Base-by-base conservation (phyloP, 2,797 vertebrate genomes). In the Acropternis orthonyx region DNA sequence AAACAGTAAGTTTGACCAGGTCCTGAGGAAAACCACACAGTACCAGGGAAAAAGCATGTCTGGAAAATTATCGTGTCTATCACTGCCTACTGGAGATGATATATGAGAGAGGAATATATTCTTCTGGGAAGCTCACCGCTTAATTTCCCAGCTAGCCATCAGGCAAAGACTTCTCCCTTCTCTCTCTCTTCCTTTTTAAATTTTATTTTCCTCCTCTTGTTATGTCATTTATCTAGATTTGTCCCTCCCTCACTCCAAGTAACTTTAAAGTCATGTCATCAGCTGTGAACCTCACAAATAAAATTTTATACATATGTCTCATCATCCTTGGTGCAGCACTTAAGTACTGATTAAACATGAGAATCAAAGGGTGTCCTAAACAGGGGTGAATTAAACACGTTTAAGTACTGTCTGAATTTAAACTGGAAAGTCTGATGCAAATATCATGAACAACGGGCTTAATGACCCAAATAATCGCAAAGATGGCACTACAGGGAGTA, bases 1-100 rank as follows among this genome's bases (percentile, higher is more conserved):
- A 24, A 28, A 0, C 4, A 28, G 4, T 0, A 5, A 43, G 4
- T n/a, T 68, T 59, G 28, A 3, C 26, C 34, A 56, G 26, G 7
- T 72, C 20, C 32, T 46, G 12, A 75, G 28, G 26, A 68, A 82
- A 91, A 59, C 2, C 3, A 26, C 24, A 61, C 2, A 27, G 19
- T n/a, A 43, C 3, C 9, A 59, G 17, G 7, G 16, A 16, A 68
- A 91, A 85, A 32, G 1, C 17, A 51, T 9, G 1, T 21, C 20
- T 44, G 41, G 52, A 93, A 87, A 48, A 46, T 49, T 16, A 18
- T 46, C 15, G 7, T 55, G 36, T 26, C 59, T 56, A 56, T 39
- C 19, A 28, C 5, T 27, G 36, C 22, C n/a, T n/a, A 23, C 16
- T 75, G 26, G 23, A 84, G 15, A 67, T 13, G 17, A 55, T 15